These are phyloP conservation scores for Leptopilina clavipes DNA, from an alignment of 1,140 invertebrate species.

Conservation along the genomic window DNA sequence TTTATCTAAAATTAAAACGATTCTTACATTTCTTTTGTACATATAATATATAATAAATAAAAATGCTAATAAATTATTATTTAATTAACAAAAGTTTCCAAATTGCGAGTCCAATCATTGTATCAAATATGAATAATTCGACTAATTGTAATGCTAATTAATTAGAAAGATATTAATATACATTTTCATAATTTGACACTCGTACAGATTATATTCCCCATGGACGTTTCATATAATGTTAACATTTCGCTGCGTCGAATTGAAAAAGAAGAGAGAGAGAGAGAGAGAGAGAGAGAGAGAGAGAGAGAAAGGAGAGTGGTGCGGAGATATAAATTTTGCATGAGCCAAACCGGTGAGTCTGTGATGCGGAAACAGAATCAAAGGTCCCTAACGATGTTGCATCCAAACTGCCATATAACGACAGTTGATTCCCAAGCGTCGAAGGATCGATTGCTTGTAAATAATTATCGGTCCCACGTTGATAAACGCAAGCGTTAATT, in stretches of 20 bases:
- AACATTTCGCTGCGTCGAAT: background rate
- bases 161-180: background rate
- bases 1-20: too few relatives aligned
- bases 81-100: too few relatives aligned
- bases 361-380: slow-evolving; percentile 41
- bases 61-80: too few relatives aligned
- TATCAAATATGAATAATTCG: too few relatives aligned
- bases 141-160: background rate
- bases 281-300: too few relatives aligned
- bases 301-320: background rate
- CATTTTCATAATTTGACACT: background rate
- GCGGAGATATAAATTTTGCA: slow-evolving; percentile 1
- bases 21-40: too few relatives aligned
- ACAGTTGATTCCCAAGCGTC: slow-evolving; percentile 48
- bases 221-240: background rate
- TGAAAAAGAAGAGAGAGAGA: background rate
- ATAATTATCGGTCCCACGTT: slow-evolving; percentile 46
- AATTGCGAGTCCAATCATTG: too few relatives aligned
- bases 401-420: slow-evolving; percentile 40
- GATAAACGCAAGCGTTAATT: slow-evolving; percentile 11
- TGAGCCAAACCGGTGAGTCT: background rate
- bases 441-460: slow-evolving; percentile 44
- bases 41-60: too few relatives aligned
- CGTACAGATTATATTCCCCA: background rate
- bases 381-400: slow-evolving; percentile 43